These are phyloP conservation scores for Pseudomyrmex pallidus DNA, from an alignment of 1,140 invertebrate species.

Conservation along the genomic window DNA sequence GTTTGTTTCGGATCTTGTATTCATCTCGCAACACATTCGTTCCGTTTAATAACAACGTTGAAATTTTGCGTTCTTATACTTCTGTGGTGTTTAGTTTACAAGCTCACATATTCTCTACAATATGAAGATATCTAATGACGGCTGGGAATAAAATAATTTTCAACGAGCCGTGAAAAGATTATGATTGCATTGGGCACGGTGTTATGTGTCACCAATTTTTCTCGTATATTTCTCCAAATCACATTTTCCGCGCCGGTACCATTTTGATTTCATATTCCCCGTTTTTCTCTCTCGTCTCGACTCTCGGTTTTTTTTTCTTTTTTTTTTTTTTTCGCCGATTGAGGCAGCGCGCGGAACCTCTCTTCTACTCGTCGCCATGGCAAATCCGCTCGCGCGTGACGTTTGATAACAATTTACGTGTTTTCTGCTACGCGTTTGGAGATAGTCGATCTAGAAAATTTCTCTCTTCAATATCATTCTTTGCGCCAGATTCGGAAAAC, in stretches of 20 bases:
- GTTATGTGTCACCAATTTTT: slow-evolving; percentile 27
- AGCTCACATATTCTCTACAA: no score
- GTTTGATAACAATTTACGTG: slow-evolving; percentile 50
- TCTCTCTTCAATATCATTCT: neutral
- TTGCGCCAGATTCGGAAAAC: slow-evolving; percentile 10
- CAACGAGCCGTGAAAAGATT: neutral
- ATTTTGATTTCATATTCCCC: slow-evolving; percentile 47
- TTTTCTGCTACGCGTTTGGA: slow-evolving; percentile 10
- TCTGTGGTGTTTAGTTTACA: no score
- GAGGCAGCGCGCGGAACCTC: slow-evolving; percentile 13
- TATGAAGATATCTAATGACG: neutral
- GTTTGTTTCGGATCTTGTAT: neutral
- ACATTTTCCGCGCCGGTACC: neutral
- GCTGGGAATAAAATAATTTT: slow-evolving; percentile 22
- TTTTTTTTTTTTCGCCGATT: neutral
- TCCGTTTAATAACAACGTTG: neutral
- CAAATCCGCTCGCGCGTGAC: slow-evolving; percentile 37
- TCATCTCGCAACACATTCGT: neutral
- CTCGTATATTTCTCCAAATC: slow-evolving; percentile 16
- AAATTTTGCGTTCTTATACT: neutral
- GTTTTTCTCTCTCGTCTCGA: neutral
- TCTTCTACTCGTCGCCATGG: neutral
- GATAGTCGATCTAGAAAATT: slow-evolving; percentile 23
- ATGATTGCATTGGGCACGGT: slow-evolving; percentile 3
- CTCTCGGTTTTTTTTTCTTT: neutral